Evolutionary conservation across 1,140 invertebrate genomes (phyloP).

Genomic region (Nephila pilipes): DNA sequence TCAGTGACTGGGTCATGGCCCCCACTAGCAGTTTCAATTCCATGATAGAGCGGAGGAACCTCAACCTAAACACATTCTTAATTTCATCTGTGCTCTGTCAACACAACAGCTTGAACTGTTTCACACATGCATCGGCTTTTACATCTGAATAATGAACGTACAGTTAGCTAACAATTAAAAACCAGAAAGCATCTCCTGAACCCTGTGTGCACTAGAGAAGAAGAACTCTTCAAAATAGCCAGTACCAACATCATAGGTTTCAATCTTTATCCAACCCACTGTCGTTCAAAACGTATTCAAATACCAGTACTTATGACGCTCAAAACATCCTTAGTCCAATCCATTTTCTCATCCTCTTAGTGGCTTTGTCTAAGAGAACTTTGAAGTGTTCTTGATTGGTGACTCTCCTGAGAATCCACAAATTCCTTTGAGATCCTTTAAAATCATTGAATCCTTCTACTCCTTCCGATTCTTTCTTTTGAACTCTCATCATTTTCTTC

Average conservation of each 20-base stretch:
- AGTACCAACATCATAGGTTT: conserved; percentile 83
- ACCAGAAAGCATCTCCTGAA: conserved; percentile 80
- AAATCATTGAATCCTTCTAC: no score
- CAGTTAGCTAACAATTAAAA: conserved; percentile 84
- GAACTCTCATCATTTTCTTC: no score
- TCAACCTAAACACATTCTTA: conserved; percentile 81
- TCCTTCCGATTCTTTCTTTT: no score
- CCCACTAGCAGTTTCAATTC: conserved; percentile 86
- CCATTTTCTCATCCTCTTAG: no score
- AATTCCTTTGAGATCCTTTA: no score
- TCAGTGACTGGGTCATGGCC: conserved; percentile 86
- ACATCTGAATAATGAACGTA: conserved; percentile 85
- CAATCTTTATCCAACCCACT: conserved; percentile 82
- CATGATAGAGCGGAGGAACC: conserved; percentile 81
- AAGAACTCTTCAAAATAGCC: conserved; percentile 84
- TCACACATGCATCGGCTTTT: conserved; percentile 85
- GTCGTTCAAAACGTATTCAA: conserved; percentile 80
- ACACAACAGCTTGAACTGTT: conserved; percentile 83
- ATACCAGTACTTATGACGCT: no score
- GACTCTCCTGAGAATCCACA: no score
- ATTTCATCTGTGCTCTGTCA: conserved; percentile 80
- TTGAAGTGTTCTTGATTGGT: no score
- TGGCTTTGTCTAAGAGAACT: no score
- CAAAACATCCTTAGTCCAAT: no score
- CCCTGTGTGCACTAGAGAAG: conserved; percentile 82